Conservation (phyloP, 2,113 vertebrate genomes). For the Rhodinocichla rosea region DNA sequence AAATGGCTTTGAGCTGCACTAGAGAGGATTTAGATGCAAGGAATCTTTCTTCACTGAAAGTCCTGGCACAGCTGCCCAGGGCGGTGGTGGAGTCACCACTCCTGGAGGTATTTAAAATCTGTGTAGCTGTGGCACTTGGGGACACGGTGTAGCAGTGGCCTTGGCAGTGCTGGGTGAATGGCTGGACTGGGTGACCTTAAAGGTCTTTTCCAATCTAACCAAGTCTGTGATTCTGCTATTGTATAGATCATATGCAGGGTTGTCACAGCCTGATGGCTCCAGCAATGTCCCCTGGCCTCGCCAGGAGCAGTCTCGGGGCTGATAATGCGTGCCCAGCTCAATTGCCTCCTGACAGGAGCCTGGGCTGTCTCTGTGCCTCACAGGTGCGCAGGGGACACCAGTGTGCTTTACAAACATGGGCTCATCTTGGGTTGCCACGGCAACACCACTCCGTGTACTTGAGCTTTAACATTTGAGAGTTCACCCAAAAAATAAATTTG, state of each 20-base stretch:
- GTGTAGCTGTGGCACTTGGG: neutral
- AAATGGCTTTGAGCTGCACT: neutral
- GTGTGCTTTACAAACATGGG: neutral
- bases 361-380: accelerated
- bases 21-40: neutral
- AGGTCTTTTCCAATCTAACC: neutral
- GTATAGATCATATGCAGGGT: accelerated
- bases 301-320: neutral
- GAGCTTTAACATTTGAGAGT: constrained; percentile 41
- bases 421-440: constrained; percentile 1
- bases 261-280: neutral
- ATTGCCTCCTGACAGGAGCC: neutral
- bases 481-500: constrained; percentile 63
- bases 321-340: accelerated
- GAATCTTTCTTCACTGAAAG: neutral
- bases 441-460: constrained; percentile 39
- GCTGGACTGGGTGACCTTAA: neutral
- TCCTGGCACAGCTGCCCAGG: neutral
- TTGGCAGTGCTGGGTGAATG: neutral
- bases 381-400: neutral
- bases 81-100: neutral
- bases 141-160: neutral
- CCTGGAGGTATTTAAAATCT: neutral
- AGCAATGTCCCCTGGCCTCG: neutral
- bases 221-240: neutral